Evolutionary conservation across 2,888 invertebrate genomes (phyloP).

Genomic region (Ormyrus nitidulus): DNA sequence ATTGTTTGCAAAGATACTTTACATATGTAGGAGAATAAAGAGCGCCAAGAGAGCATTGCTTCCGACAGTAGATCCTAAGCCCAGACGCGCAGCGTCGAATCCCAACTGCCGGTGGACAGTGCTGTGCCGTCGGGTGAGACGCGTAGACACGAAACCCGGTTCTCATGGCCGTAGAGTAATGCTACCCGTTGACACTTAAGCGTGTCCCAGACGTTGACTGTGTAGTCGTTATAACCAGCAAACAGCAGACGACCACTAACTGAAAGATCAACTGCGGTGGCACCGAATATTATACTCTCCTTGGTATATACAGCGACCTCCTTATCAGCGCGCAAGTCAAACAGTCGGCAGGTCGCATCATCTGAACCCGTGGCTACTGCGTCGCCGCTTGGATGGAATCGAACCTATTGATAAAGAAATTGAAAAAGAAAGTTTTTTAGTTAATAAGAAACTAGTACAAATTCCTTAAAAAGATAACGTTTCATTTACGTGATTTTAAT

Average conservation of each 20-base stretch:
- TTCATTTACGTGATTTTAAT: no score
- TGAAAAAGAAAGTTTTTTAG: no score
- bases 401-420: constrained; percentile 78
- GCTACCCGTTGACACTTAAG: constrained; percentile 93
- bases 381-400: constrained; percentile 99
- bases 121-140: constrained; percentile 99
- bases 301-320: constrained; percentile 97
- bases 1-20: no score
- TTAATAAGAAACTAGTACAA: no score
- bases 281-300: constrained; percentile 98
- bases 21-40: no score
- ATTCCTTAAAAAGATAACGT: no score
- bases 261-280: constrained; percentile 98
- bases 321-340: constrained; percentile 97
- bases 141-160: constrained; percentile 92
- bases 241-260: constrained; percentile 96
- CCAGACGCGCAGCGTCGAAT: constrained; percentile 88
- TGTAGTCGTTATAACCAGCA: constrained; percentile 99
- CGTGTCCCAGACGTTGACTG: constrained; percentile 99
- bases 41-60: no score
- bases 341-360: constrained; percentile 97
- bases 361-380: constrained; percentile 99
- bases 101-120: constrained; percentile 98
- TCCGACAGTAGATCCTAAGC: constrained; percentile 61
- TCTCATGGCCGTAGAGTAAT: constrained; percentile 96